Evolutionary conservation across 2,888 invertebrate genomes (phyloP).

Genomic region (Drosophila cyrtoloma): DNA sequence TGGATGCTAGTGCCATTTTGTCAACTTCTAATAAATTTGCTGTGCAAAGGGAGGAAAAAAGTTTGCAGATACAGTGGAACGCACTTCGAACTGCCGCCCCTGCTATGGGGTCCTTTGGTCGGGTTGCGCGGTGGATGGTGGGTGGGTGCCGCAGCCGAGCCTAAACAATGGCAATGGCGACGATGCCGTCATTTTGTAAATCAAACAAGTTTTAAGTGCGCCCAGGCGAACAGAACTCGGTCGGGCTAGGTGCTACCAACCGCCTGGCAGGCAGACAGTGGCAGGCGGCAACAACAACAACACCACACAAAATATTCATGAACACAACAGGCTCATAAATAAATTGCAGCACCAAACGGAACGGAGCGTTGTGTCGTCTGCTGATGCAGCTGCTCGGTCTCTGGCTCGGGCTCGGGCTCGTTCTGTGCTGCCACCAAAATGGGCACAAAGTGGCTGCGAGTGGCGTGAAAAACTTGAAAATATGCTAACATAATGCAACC

Average conservation of each 20-base stretch:
- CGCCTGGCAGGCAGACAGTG: slow-evolving; percentile 6
- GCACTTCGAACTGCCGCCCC: slow-evolving; percentile 44
- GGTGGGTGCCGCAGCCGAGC: slow-evolving; percentile 2
- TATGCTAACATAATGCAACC: slow-evolving; percentile 70
- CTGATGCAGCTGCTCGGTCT: slow-evolving; percentile 52
- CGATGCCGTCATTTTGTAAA: slow-evolving; percentile 67
- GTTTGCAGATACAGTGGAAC: slow-evolving; percentile 44
- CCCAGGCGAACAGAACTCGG: slow-evolving; percentile 39
- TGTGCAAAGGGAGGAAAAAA: slow-evolving; percentile 15
- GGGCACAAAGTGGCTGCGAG: slow-evolving; percentile 60
- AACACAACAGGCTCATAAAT: slow-evolving; percentile 76
- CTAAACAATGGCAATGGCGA: slow-evolving; percentile 56
- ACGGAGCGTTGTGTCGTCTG: slow-evolving; percentile 45
- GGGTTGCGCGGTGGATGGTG: not conserved
- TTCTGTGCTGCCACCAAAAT: slow-evolving; percentile 32
- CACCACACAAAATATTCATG: slow-evolving; percentile 69
- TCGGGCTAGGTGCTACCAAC: slow-evolving; percentile 39
- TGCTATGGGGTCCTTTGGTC: not conserved
- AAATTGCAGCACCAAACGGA: slow-evolving; percentile 66
- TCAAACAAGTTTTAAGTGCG: slow-evolving; percentile 71
- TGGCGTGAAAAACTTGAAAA: slow-evolving; percentile 67
- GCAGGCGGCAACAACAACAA: not conserved
- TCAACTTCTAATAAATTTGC: slow-evolving; percentile 69
- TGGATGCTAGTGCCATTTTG: slow-evolving; percentile 47
- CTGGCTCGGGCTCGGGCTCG: not conserved